Percentiles rank a stretch among this genome's conserved stretches.
Evolutionary conservation across 2,797 vertebrate species (phyloP).

Genomic region (Oceanodroma leucorhoa): DNA sequence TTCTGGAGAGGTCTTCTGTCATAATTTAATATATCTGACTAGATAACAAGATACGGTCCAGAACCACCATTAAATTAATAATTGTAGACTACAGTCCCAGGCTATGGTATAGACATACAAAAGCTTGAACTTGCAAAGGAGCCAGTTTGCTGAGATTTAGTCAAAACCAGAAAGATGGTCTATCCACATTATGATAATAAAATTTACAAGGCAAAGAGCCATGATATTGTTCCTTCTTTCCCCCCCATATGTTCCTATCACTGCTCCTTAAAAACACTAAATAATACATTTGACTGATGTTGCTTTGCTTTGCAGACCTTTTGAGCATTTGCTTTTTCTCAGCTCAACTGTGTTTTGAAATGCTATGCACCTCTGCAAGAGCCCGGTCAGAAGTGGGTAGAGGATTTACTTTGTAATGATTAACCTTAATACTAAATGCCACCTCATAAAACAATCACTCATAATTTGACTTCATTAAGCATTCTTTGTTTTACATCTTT

Average conservation of each 20-base stretch:
- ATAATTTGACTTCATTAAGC: constrained; percentile 35
- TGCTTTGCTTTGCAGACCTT: not conserved
- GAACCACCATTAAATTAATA: not conserved
- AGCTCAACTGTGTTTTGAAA: not conserved
- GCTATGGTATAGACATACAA: not conserved
- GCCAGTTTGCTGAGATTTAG: not conserved
- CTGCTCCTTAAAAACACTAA: not conserved
- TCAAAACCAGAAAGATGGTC: not conserved
- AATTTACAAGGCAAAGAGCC: not conserved
- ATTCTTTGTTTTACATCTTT: constrained; percentile 11
- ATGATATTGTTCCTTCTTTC: not conserved
- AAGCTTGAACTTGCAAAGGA: not conserved
- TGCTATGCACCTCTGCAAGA: not conserved
- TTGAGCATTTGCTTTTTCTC: not conserved
- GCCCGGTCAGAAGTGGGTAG: not conserved
- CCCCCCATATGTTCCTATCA: not conserved
- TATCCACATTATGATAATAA: not conserved
- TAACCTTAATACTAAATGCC: constrained; percentile 8
- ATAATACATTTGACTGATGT: not conserved
- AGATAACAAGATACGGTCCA: not conserved
- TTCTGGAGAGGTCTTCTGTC: constrained; percentile 2
- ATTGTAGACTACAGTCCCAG: not conserved
- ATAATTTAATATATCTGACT: not conserved
- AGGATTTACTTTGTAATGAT: constrained; percentile 30
- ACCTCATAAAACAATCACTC: constrained; percentile 15